phyloP scores from a whole-genome alignment of 2,113 vertebrate genomes.

The Ranitomeya variabilis region DNA sequence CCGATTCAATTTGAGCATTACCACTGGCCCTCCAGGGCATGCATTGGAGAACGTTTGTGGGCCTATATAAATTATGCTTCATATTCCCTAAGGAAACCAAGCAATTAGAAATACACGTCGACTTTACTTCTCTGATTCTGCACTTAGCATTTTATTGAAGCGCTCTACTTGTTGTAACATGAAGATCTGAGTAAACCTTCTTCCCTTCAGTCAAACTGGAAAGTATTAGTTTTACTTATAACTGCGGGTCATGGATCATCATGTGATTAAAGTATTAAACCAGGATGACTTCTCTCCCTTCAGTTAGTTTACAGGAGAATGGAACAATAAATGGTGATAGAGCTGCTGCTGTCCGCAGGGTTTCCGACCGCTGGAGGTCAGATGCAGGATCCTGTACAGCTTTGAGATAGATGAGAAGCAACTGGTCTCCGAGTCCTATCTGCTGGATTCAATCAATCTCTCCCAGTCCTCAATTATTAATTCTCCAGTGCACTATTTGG shows the following conservation, averaged over 20 bases:
- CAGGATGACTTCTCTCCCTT: no score
- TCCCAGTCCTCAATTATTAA: constrained; percentile 2
- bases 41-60: background rate
- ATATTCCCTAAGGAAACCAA: background rate
- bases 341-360: background rate
- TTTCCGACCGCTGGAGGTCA: background rate
- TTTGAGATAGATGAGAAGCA: constrained; percentile 24
- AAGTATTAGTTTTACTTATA: no score
- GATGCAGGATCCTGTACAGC: background rate
- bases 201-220: background rate
- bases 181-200: background rate
- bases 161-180: background rate
- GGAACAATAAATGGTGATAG: no score
- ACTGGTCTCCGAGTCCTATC: constrained; percentile 2
- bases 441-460: constrained; percentile 42
- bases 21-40: background rate
- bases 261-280: no score
- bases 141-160: background rate
- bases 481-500: background rate
- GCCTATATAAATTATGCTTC: background rate
- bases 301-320: no score
- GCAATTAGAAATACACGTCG: background rate
- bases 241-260: no score
- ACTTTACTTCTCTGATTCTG: background rate
- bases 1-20: constrained; percentile 5